Base-by-base conservation (phyloP, 1,140 invertebrate species). In the Neotoxoptera formosana region DNA sequence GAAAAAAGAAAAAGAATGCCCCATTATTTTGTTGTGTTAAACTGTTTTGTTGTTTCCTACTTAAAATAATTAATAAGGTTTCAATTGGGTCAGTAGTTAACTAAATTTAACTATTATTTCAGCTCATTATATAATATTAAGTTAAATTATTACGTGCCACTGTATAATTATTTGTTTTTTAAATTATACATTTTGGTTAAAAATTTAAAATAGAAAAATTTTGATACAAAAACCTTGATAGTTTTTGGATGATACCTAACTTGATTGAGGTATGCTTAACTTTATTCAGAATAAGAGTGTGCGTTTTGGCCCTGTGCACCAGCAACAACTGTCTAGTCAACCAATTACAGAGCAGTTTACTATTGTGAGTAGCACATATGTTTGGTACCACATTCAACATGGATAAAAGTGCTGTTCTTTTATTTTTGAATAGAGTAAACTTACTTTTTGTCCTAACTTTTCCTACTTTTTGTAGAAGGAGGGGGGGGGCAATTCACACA, bases 111-210 rank as follows among this genome's bases (percentile, higher is more conserved):
- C 23, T 47, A 45, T 90, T 60, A 47, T 67, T 67, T 67, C n/a
- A 67, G 89, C 89, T 90, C 89, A 90, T 90, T 90, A 45, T 67
- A 41, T 53, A 41, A 90, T 45, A 45, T 90, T 90, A 90, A 67
- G 56, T 47, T 60, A 56, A 30, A 45, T 90, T 56, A 30, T 60
- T 90, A 67, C 36, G 25, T 30, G 47, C 30, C 86, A 48, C 86
- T 88, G 47, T 88, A 47, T 90, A 67, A 90, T 60, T 90, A 90
- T 90, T 56, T 90, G 53, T 90, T 90, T 90, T 53, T 67, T 45
- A 36, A 56, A 89, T 89, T 89, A 60, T 67, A 90, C 89, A 90
- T 60, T 90, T 90, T 90, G 89, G 56, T 90, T 60, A 90, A 23
- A 53, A 23, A 53, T 53, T 53, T 53, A 53, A 67, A 90, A 90